phyloP scores from a whole-genome alignment of 2,113 vertebrate genomes.

The Eptatretus burgeri region DNA sequence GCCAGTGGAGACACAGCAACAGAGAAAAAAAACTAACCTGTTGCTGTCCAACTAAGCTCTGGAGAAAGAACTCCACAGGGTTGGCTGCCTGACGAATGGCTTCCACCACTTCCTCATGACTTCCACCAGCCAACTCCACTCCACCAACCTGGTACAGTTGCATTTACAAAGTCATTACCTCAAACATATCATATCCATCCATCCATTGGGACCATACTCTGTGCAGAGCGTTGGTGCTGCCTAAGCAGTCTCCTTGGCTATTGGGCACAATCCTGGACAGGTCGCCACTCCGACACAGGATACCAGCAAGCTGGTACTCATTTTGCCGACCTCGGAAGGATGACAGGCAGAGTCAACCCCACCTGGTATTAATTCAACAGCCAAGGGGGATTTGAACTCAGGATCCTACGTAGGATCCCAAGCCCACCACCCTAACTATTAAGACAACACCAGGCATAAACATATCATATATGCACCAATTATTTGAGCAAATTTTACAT shows the following conservation, averaged over 20 bases:
- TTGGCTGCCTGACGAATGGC: conserved; percentile 80
- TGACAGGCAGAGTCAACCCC: no score
- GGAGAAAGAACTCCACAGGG: conserved; percentile 72
- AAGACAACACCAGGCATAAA: background rate
- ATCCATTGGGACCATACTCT: no score
- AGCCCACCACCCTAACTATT: background rate
- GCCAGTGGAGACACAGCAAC: background rate
- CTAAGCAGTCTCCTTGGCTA: no score
- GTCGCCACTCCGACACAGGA: no score
- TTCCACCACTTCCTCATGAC: conserved; percentile 90
- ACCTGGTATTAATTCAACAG: no score
- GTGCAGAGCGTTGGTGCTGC: no score
- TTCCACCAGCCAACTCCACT: conserved; percentile 70
- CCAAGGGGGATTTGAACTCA: background rate
- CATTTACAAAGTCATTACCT: background rate
- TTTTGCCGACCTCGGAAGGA: no score
- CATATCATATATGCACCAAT: background rate
- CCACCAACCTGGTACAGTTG: conserved; percentile 50
- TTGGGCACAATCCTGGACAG: no score
- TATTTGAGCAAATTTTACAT: background rate
- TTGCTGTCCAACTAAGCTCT: conserved; percentile 58
- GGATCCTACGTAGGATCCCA: background rate
- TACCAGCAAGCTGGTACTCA: no score
- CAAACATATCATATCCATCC: background rate
- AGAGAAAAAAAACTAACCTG: conserved; percentile 29